Conservation (phyloP, 2,797 vertebrate genomes). For the Tadarida brasiliensis region DNA sequence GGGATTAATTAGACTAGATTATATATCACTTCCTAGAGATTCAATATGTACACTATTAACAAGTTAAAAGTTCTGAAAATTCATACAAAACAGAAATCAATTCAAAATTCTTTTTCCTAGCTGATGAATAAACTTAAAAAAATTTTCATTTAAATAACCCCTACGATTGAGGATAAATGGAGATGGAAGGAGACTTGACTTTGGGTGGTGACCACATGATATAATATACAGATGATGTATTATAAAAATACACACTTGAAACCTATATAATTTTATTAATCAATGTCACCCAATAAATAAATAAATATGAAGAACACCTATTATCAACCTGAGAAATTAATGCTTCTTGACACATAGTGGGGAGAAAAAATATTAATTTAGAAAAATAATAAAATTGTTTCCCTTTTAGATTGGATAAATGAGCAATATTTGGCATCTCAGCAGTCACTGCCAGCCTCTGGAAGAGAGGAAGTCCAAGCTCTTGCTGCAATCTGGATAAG, state of each 20-base stretch:
- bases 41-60: neutral
- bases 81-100: neutral
- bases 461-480: neutral
- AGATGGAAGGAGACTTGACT: neutral
- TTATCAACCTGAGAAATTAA: neutral
- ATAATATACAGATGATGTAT: neutral
- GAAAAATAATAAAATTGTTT: neutral
- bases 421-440: neutral
- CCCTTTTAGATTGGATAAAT: neutral
- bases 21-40: neutral
- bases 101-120: neutral
- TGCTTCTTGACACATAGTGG: neutral
- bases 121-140: neutral
- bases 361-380: neutral
- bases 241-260: neutral
- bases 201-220: neutral
- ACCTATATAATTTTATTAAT: neutral
- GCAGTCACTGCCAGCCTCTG: neutral
- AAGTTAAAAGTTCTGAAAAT: constrained; percentile 21
- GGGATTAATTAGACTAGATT: constrained; percentile 21
- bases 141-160: neutral
- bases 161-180: neutral
- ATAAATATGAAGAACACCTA: neutral
- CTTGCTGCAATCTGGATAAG: neutral
- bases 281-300: neutral